Evolutionary conservation across 2,888 invertebrate species (phyloP).

Genomic region (Ischnura elegans): DNA sequence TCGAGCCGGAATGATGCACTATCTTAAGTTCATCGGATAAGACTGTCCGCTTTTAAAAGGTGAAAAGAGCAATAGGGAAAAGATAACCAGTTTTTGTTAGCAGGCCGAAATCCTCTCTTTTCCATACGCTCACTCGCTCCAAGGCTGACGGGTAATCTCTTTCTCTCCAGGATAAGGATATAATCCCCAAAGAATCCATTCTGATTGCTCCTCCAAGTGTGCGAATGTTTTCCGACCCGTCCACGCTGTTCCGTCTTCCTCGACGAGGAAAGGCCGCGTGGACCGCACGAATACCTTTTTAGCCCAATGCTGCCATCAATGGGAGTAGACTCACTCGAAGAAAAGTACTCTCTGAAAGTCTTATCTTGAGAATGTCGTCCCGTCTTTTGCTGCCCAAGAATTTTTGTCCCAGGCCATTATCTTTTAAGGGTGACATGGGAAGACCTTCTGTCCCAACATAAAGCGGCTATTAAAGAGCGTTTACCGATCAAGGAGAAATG

Average conservation of each 20-base stretch:
- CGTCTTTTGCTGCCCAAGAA: background rate
- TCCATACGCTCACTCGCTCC: background rate
- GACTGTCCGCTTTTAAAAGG: background rate
- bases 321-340: background rate
- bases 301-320: background rate
- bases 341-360: background rate
- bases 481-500: too few relatives aligned
- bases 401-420: background rate
- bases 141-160: background rate
- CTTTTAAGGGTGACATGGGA: background rate
- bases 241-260: background rate
- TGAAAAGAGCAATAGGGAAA: background rate
- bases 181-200: background rate
- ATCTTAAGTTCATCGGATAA: background rate
- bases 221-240: background rate
- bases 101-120: background rate
- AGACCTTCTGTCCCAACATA: too few relatives aligned
- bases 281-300: background rate
- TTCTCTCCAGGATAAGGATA: background rate
- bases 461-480: too few relatives aligned
- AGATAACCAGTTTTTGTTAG: constrained; percentile 25
- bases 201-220: background rate
- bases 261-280: background rate
- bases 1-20: too few relatives aligned
- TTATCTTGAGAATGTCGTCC: background rate